phyloP scores from a whole-genome alignment of 2,797 vertebrate species.

The Lacerta agilis region DNA sequence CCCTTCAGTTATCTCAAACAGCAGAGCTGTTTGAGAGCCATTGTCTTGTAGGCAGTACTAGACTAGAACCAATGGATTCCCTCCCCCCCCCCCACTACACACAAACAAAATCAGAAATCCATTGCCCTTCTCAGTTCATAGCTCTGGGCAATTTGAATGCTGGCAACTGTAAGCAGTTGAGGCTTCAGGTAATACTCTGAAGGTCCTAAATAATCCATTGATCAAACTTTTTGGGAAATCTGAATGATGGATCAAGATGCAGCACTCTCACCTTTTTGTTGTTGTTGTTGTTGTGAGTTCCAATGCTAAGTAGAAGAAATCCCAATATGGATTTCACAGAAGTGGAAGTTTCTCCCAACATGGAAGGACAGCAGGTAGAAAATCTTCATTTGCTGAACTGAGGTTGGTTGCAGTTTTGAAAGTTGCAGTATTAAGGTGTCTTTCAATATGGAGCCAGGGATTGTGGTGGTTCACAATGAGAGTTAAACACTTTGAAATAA shows the following conservation, averaged over 20 bases:
- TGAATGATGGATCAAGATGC: neutral
- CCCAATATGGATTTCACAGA: neutral
- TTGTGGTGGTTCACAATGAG: conserved; percentile 34
- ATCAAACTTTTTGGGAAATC: neutral
- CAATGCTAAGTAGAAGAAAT: neutral
- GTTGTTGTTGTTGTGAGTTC: no score
- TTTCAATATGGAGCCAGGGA: neutral
- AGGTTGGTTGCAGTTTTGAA: neutral
- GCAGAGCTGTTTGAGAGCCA: neutral
- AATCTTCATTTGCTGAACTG: neutral
- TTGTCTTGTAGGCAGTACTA: neutral
- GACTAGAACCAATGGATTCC: neutral
- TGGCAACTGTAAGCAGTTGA: neutral
- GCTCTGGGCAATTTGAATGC: neutral
- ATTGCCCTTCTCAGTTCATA: neutral
- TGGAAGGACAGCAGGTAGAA: neutral
- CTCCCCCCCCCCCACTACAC: neutral
- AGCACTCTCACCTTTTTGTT: neutral
- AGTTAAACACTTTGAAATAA: conserved; percentile 51
- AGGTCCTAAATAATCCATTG: neutral
- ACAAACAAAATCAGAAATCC: neutral
- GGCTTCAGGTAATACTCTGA: neutral
- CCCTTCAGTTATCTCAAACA: neutral
- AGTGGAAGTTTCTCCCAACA: neutral
- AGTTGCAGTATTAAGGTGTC: neutral